Evolutionary conservation across 1,140 invertebrate species (phyloP), one percentile per base, ranked within the genome.

Genomic region (Drosophila persimilis): DNA sequence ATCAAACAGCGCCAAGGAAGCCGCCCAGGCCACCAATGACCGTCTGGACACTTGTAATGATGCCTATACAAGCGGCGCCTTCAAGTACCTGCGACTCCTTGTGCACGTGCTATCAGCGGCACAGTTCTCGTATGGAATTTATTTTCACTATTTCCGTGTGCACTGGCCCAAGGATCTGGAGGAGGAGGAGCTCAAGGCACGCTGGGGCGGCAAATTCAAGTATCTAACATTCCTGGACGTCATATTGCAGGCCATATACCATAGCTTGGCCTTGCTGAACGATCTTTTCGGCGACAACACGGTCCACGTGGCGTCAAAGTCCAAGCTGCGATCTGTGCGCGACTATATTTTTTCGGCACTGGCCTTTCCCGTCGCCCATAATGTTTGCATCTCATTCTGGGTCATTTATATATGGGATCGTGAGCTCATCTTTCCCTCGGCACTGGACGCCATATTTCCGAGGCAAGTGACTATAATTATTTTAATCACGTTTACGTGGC

Each of bases 171-270:
- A 24, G 11, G 69, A 64, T 17, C 17, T 86, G 56, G 51, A 43
- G 9, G 62, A 86, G 55, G 77, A 75, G 2, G 83, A 88, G 44
- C 54, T 86, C 1, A 81, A 86, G 44, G 59, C 80, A 0, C 77
- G 73, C 3, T 90, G 80, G 80, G 89, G 89, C 29, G 89, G 89
- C 8, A 90, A 90, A 46, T 90, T 90, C n/a, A 90, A 90, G 53
- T 90, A 83, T 52, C 66, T 90, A 8, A 89, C 89, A 8, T 89
- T 90, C 15, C 73, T 90, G 6, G 70, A 90, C 67, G 78, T 86
- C 39, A 84, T 86, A 2, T 41, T 90, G 24, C 89, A 90, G 65
- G 78, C 85, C 1, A 56, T 86, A 20, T 90, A 90, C 52, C 85
- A 90, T 45, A 53, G 56, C 11, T 8, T 89, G 6, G 85, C 89